Evolutionary conservation across 2,797 vertebrate species (phyloP), one percentile per base, ranked within the genome.

Genomic region (Menidia menidia): DNA sequence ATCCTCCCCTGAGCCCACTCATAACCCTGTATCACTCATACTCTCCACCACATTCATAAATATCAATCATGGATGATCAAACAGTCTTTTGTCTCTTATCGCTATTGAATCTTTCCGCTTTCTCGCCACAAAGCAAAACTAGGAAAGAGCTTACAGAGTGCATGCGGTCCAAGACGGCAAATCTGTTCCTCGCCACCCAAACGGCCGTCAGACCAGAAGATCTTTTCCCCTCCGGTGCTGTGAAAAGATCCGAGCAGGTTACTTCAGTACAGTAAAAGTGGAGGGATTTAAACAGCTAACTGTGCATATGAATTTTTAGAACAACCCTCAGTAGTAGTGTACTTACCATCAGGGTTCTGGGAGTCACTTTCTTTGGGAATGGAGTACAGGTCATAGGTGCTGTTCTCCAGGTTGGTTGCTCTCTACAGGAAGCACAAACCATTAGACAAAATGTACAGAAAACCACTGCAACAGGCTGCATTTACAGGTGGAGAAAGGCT

Each of bases 341-440:
- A n/a, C 60, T 64, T 90, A 99, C 97, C 97, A 25, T 99, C 97
- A 0, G 97, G 97, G 75, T 97, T 99, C 91, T 98, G 98, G 56
- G 97, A 97, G 90, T 99, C 98, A 0, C 96, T 96, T 8, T 99
- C 98, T 87, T 96, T 97, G 73, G 98, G 98, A 68, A 99, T 98
- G 3, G 95, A 96, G 87, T 99, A 99, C 0, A 99, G 91, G 82
- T 99, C 98, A 0, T 98, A 99, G 13, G 97, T 99, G 85, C 98
- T 99, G 90, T 98, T 99, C 93, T 99, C 98, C 72, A 99, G 88
- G 87, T 99, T 99, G 68, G 96, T 97, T 58, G 98, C 97, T 90
- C 97, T 96, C 98, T 98, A 89, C 0, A 75, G 53, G 1, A 75
- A 12, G 32, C 1, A 61, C 43, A 66, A 3, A 57, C 25, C 0